Conservation (phyloP, 2,113 vertebrate genomes). For the Gobius niger region DNA sequence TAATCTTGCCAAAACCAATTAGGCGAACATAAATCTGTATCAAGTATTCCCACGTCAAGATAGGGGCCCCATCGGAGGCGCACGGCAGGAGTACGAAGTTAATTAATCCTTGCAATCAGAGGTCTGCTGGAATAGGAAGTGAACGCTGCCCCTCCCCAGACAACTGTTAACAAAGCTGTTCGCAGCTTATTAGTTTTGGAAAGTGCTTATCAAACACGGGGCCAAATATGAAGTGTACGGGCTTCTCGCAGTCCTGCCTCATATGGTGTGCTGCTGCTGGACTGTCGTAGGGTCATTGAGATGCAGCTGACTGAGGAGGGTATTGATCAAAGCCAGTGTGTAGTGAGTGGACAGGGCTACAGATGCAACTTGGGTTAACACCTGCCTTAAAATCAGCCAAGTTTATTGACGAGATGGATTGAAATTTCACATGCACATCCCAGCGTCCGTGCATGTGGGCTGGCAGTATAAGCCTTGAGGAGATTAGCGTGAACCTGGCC, state of each 20-base stretch:
- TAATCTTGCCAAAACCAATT: constrained; percentile 78
- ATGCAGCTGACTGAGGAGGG: not conserved
- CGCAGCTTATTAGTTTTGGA: constrained; percentile 53
- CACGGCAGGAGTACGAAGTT: constrained; percentile 46
- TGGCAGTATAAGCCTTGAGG: not conserved
- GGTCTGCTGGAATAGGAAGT: constrained; percentile 58
- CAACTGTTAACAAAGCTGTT: constrained; percentile 54
- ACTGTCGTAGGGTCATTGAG: not conserved
- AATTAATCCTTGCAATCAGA: constrained; percentile 68
- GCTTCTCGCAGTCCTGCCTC: too few relatives aligned
- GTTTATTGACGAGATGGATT: not conserved
- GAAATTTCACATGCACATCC: not conserved
- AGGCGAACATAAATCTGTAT: constrained; percentile 63
- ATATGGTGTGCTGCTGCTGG: not conserved
- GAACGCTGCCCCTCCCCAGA: constrained; percentile 56
- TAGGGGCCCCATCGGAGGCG: constrained; percentile 54
- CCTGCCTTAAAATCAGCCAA: not conserved
- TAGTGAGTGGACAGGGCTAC: constrained; percentile 2
- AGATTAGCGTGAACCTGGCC: too few relatives aligned
- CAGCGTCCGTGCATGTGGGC: not conserved
- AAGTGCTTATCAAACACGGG: constrained; percentile 54
- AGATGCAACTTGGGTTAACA: not conserved
- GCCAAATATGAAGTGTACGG: constrained; percentile 16
- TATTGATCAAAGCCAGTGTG: not conserved
- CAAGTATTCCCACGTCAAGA: constrained; percentile 60